A percentile compares a stretch with the other conserved stretches of the same genome.
Evolutionary conservation across 2,888 invertebrate genomes (phyloP).

Genomic region (Alloplasta piceator): DNA sequence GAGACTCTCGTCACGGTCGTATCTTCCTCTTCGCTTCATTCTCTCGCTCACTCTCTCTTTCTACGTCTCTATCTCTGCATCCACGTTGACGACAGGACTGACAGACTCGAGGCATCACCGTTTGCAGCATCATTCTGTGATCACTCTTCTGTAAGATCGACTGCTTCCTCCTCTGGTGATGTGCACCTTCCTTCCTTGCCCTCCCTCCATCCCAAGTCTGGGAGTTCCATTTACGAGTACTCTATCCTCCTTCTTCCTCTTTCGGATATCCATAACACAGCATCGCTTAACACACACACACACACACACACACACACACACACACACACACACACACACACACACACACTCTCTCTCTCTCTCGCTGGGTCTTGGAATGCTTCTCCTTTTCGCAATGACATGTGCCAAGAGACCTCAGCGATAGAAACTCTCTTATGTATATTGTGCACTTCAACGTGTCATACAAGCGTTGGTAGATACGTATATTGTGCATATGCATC

Average conservation of each 20-base stretch:
- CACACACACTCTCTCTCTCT: constrained; percentile 28
- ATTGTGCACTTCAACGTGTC: constrained; percentile 52
- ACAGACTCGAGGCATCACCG: constrained; percentile 65
- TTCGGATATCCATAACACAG: constrained; percentile 73
- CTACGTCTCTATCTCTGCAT: constrained; percentile 40
- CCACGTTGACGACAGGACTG: constrained; percentile 64
- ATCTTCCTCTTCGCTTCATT: constrained; percentile 51
- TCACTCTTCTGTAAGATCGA: constrained; percentile 82
- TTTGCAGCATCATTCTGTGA: constrained; percentile 81
- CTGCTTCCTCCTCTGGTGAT: constrained; percentile 68
- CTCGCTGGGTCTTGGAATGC: constrained; percentile 5
- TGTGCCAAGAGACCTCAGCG: constrained; percentile 21
- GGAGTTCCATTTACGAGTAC: constrained; percentile 52
- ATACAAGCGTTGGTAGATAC: constrained; percentile 23
- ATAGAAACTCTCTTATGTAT: constrained; percentile 22
- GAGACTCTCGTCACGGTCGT: constrained; percentile 61
- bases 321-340: constrained; percentile 5
- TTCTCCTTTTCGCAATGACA: constrained; percentile 39
- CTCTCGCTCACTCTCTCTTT: constrained; percentile 42
- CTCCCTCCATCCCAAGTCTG: not conserved
- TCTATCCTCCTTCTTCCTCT: constrained; percentile 69
- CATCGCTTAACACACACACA: constrained; percentile 50
- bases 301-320: constrained; percentile 1
- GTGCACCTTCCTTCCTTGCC: constrained; percentile 15
- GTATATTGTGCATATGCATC: constrained; percentile 33